Base-by-base conservation (phyloP, 2,797 vertebrate species). In the Anomalospiza imberbis region DNA sequence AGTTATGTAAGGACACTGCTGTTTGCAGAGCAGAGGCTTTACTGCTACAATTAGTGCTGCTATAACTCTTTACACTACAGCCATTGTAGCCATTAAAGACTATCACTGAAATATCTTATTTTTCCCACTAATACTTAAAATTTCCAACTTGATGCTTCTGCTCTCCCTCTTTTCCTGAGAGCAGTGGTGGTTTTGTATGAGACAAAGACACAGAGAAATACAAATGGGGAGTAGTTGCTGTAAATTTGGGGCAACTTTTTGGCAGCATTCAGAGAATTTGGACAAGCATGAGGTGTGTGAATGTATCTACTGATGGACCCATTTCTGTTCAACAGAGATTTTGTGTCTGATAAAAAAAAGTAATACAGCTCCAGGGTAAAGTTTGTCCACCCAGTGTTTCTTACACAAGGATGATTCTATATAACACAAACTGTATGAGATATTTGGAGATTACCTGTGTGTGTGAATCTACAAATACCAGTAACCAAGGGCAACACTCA, bases 1-100 rank as follows among this genome's bases (percentile, higher is more conserved):
- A 88, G 88, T 94, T 93, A 94, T 1, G 1, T 65, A 81, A 95
- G 94, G 95, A 95, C 76, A 85, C 42, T 42, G 36, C 61, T 86
- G 54, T 85, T 93, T 45, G 54, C 74, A 72, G 83, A 91, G 63
- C 85, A 88, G 80, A 65, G 77, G 10, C 48, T 93, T 90, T 95
- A 13, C 73, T 85, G 67, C 84, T 82, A 38, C 80, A n/a, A 6
- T 91, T 54, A 63, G 26, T 17, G 18, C 71, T 54, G 32, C 53
- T 67, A 78, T 66, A 58, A 10, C 45, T 89, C 55, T 31, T 38
- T 36, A 28, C 11, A 7, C 53, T 72, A 29, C 89, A 89, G 72
- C 20, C 40, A 24, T 82, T 82, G 70, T 72, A 72, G 32, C 38
- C 32, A 18, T 80, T 72, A 60, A 81, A 86, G 53, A 85, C 42